Evolutionary conservation across 1,140 invertebrate genomes (phyloP).

Genomic region (Cecropterus lyciades): DNA sequence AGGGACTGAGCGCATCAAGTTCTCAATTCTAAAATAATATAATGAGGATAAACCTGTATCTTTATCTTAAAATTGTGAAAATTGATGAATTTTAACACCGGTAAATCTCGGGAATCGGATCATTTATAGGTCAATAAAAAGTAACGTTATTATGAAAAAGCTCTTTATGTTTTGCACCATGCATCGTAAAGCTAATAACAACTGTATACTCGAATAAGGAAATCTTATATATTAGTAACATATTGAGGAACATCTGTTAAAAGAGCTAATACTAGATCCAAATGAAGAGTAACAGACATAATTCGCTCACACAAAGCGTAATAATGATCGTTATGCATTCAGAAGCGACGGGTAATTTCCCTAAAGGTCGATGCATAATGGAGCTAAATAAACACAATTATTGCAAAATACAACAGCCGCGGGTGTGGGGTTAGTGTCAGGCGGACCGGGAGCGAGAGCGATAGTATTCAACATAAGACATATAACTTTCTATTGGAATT

Average conservation of each 20-base stretch:
- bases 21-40: too few species aligned
- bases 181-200: not conserved
- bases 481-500: too few species aligned
- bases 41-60: too few species aligned
- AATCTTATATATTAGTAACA: not conserved
- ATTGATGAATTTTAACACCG: too few species aligned
- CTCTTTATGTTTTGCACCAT: too few species aligned
- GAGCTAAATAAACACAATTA: conserved; percentile 43
- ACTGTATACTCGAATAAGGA: not conserved
- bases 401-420: conserved; percentile 33
- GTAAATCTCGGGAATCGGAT: too few species aligned
- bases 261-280: not conserved
- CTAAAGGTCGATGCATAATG: conserved; percentile 44
- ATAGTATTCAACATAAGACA: too few species aligned
- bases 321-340: conserved; percentile 25
- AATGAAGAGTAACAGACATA: conserved; percentile 17
- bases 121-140: too few species aligned
- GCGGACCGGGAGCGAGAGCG: conserved; percentile 1
- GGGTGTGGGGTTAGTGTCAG: not conserved
- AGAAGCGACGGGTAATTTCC: conserved; percentile 38
- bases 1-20: too few species aligned
- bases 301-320: conserved; percentile 22
- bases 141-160: too few species aligned
- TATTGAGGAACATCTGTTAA: not conserved
- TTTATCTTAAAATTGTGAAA: too few species aligned